Percentiles rank a stretch among this genome's conserved stretches.
Conservation (phyloP, 2,797 vertebrate species). For the Hypotaenidia okinawae region DNA sequence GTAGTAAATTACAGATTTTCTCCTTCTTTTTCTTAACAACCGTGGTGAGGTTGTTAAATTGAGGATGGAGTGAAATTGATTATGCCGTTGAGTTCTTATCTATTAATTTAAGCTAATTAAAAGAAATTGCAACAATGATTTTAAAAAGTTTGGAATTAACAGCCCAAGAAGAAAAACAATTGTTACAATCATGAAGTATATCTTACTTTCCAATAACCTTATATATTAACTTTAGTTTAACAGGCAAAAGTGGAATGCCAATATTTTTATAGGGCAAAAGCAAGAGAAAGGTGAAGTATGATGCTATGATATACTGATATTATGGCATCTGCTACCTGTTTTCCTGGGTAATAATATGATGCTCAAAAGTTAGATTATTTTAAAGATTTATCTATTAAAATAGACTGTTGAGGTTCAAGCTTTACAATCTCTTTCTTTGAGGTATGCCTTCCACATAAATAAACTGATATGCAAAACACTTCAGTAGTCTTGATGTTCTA, state of each 20-base stretch:
- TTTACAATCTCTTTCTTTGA: neutral
- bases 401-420: neutral
- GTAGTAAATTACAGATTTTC: neutral
- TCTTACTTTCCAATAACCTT: neutral
- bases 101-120: neutral
- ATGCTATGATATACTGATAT: neutral
- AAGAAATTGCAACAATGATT: neutral
- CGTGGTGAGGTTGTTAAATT: too few relatives aligned
- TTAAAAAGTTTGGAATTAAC: neutral
- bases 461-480: neutral
- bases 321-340: neutral
- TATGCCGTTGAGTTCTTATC: neutral
- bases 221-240: neutral
- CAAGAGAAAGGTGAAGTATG: neutral
- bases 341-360: neutral
- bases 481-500: neutral
- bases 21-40: neutral
- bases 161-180: neutral
- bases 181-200: neutral
- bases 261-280: neutral
- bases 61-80: neutral
- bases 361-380: neutral
- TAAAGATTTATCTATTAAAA: neutral
- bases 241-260: neutral
- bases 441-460: neutral